These are phyloP conservation scores for Phaetusa simplex DNA, from an alignment of 2,113 vertebrate species.

Conservation along the genomic window DNA sequence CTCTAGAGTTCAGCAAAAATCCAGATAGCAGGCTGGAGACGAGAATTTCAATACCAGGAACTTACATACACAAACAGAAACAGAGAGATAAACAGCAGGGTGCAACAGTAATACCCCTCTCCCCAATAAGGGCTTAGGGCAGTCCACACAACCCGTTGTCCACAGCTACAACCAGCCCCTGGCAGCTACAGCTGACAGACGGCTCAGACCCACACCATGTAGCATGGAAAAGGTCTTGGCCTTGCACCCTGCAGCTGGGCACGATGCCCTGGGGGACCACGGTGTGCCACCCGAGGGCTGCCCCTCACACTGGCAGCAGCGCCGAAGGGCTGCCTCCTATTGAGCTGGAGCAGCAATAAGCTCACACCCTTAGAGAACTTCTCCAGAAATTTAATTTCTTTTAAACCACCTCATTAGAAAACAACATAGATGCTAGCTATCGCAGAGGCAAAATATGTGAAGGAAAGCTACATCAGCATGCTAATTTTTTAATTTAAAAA, in stretches of 20 bases:
- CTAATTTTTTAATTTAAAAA: not conserved
- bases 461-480: not conserved
- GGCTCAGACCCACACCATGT: rapidly evolving
- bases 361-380: not conserved
- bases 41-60: rapidly evolving
- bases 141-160: not conserved
- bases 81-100: not conserved
- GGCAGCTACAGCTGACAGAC: rapidly evolving
- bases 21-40: rapidly evolving
- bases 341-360: not conserved
- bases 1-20: not conserved
- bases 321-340: rapidly evolving
- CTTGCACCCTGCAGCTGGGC: too few relatives aligned
- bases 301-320: rapidly evolving
- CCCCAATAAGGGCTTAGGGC: too few relatives aligned
- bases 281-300: too few relatives aligned
- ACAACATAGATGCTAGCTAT: not conserved
- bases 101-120: too few relatives aligned
- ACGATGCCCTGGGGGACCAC: not conserved
- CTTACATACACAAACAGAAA: not conserved
- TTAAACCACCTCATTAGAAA: not conserved
- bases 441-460: not conserved
- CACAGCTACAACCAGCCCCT: too few relatives aligned
- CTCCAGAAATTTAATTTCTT: not conserved
- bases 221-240: rapidly evolving